Percentiles rank a stretch among this genome's conserved stretches.
Evolutionary conservation across 2,888 invertebrate genomes (phyloP).

Genomic region (Eretmocerus hayati): DNA sequence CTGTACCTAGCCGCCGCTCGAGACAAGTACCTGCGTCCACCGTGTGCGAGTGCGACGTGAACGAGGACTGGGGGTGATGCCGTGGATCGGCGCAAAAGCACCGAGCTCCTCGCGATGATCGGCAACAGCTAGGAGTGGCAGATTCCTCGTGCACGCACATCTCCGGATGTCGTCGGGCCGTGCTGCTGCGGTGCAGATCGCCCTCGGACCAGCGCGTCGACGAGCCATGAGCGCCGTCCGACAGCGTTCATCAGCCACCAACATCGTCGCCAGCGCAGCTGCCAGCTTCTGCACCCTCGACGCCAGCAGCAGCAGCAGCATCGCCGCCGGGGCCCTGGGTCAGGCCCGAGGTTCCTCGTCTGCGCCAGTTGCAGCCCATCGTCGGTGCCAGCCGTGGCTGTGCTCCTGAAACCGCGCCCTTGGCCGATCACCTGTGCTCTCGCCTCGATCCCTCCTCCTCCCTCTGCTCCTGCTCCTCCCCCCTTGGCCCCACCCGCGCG

Average conservation of each 20-base stretch:
- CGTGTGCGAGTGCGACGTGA: no score
- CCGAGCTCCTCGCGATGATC: no score
- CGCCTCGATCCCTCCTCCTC: not conserved
- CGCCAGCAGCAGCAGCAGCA: not conserved
- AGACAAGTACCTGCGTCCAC: no score
- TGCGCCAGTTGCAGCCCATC: no score
- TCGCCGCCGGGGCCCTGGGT: no score
- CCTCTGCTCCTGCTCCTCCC: not conserved
- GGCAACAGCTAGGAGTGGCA: not conserved
- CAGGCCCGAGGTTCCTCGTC: no score
- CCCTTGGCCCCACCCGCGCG: not conserved
- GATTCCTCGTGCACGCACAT: not conserved
- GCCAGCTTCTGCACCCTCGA: slow-evolving; percentile 2
- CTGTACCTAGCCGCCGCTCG: no score
- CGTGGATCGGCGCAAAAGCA: no score
- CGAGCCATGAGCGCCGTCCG: not conserved
- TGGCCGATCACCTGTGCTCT: not conserved
- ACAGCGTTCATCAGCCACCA: no score
- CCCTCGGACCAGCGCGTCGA: not conserved
- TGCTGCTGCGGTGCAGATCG: not conserved
- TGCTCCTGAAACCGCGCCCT: slow-evolving; percentile 8
- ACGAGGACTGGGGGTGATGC: no score
- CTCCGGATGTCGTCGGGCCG: not conserved
- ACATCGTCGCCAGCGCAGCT: not conserved
- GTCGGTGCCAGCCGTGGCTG: not conserved